Evolutionary conservation across 1,140 invertebrate species (phyloP).

Genomic region (Zaprionus ornatus): DNA sequence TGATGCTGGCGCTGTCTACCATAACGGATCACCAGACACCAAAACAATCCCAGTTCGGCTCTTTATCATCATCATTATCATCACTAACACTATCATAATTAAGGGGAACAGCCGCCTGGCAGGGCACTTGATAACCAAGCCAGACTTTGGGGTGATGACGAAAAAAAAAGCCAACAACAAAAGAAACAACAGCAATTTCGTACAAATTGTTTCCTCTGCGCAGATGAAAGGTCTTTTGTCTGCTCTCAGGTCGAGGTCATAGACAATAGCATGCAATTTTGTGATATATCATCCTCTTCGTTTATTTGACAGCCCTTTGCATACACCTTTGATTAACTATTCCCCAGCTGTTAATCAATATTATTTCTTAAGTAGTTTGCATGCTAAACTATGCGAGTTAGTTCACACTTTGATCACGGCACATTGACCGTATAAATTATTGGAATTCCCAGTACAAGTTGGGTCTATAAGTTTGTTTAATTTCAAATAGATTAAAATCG

Average conservation of each 20-base stretch:
- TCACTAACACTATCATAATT: constrained; percentile 41
- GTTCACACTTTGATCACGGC: constrained; percentile 5
- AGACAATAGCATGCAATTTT: constrained; percentile 3
- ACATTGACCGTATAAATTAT: constrained; percentile 36
- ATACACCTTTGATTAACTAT: neutral
- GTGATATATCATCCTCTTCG: constrained; percentile 2
- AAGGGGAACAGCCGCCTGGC: constrained; percentile 10
- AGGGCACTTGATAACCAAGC: constrained; percentile 35
- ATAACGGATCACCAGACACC: neutral
- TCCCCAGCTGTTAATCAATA: neutral
- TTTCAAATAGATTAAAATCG: neutral
- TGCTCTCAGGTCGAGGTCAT: neutral
- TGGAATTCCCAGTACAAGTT: constrained; percentile 2
- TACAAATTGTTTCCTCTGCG: constrained; percentile 52
- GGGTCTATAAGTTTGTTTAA: no score
- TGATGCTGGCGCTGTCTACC: constrained; percentile 64
- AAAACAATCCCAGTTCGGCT: neutral
- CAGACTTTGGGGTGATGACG: constrained; percentile 49
- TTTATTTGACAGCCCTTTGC: neutral
- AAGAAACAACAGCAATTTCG: constrained; percentile 36
- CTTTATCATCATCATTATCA: constrained; percentile 34
- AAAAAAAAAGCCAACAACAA: constrained; percentile 45
- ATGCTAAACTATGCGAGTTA: constrained; percentile 15
- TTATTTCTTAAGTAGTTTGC: constrained; percentile 10
- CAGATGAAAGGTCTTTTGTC: constrained; percentile 38